phyloP scores from a whole-genome alignment of 2,113 vertebrate species.

The Phoxinus phoxinus region DNA sequence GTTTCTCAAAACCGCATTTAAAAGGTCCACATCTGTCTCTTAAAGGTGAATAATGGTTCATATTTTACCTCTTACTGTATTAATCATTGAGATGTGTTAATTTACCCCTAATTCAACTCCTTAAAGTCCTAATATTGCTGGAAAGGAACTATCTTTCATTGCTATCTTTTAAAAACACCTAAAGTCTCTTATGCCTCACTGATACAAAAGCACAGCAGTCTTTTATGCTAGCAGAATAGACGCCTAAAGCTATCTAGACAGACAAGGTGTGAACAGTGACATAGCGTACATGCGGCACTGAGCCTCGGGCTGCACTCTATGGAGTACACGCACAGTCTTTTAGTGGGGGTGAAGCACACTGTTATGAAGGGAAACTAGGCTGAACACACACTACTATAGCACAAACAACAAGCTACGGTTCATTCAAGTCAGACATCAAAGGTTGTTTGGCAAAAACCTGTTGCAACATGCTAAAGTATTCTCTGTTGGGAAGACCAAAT shows the following conservation, averaged over 20 bases:
- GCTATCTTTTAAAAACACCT: not conserved
- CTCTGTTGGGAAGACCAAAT: slow-evolving; percentile 13
- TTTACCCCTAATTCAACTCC: not conserved
- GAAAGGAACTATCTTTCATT: not conserved
- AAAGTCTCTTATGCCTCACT: not conserved
- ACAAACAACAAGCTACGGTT: slow-evolving; percentile 12
- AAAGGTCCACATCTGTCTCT: not conserved
- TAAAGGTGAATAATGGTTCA: not conserved
- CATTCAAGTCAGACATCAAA: not conserved
- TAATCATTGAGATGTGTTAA: not conserved
- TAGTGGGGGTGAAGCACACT: not conserved
- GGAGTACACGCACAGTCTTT: slow-evolving; percentile 22
- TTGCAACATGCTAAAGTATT: slow-evolving; percentile 33
- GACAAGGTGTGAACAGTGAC: slow-evolving; percentile 40
- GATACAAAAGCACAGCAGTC: not conserved
- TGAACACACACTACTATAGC: slow-evolving; percentile 7
- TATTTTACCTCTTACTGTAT: not conserved
- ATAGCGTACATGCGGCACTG: slow-evolving; percentile 3
- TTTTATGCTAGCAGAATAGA: slow-evolving; percentile 9
- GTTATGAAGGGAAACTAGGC: not conserved
- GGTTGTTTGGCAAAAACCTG: slow-evolving; percentile 27
- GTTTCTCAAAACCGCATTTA: not conserved
- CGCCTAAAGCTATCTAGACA: slow-evolving; percentile 31
- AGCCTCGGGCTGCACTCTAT: slow-evolving; percentile 38
- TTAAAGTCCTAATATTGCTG: not conserved